Evolutionary conservation across 2,888 invertebrate species (phyloP), one percentile per base, ranked within the genome.

Genomic region (Orthosia gracilis): DNA sequence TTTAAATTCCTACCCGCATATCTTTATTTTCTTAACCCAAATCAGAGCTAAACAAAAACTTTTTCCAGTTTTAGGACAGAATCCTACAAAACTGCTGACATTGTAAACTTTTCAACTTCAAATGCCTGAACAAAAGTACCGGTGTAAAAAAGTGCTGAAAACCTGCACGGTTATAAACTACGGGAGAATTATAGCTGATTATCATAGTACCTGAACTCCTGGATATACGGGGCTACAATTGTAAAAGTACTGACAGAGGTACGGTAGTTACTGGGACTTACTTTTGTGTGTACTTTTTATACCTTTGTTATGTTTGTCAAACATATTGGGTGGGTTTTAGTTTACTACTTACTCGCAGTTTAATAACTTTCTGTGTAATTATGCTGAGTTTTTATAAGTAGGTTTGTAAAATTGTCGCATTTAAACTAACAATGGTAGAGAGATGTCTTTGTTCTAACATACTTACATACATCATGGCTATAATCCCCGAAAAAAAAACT

Each of bases 101-200:
- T 61, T 72, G 66, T 84, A 76, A 80, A 72, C 49, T 82, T 82
- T 75, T 64, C 61, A 76, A 80, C 54, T 61, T 64, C 21, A 13
- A 59, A 61, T 50, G 61, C 64, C 54, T 15, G 65, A 63, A 78
- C 50, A 59, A 79, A 77, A 66, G 75, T 75, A 71, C 68, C 49
- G 69, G 55, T 80, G 84, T 84, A 81, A 82, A 82, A 82, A 81
- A 67, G 76, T 63, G 47, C 71, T 80, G 71, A 76, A 80, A 66
- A 58, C 66, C 62, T 67, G 84, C 17, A 52, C 12, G 45, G 83
- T 74, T 75, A 82, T 85, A 85, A 85, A 85, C 49, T 79, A 73
- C 54, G 31, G 50, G 58, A 49, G 71, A 82, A 73, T 80, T 85
- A 84, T 65, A 59, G 68, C 66, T 69, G 73, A 86, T 76, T 73